phyloP scores from a whole-genome alignment of 2,888 invertebrate species.

The Corythucha ciliata region DNA sequence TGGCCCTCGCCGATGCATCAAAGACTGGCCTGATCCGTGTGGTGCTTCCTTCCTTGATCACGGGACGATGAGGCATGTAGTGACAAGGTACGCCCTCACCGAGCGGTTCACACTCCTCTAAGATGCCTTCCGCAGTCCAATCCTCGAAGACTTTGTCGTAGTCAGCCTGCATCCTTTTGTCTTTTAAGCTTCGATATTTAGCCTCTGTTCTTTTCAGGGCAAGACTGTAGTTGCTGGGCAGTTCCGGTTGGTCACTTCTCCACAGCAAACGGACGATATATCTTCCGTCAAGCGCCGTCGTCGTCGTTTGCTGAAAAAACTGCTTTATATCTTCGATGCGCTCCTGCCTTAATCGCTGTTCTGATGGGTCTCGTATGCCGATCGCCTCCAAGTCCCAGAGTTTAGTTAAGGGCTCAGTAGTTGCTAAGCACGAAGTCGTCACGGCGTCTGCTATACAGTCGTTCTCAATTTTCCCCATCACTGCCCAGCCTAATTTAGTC shows the following conservation, averaged over 20 bases:
- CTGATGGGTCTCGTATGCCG: conserved; percentile 24
- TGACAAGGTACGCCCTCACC: neutral
- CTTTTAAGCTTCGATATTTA: conserved; percentile 25
- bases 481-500: conserved; percentile 7
- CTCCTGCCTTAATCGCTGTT: neutral
- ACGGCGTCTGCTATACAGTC: neutral
- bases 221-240: conserved; percentile 35
- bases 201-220: conserved; percentile 33
- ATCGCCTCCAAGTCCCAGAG: conserved; percentile 26
- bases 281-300: conserved; percentile 33
- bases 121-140: conserved; percentile 35
- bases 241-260: conserved; percentile 37
- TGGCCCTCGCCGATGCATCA: conserved; percentile 30
- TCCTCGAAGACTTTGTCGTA: conserved; percentile 36
- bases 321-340: conserved; percentile 6
- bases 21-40: conserved; percentile 31
- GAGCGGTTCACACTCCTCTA: conserved; percentile 31
- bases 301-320: conserved; percentile 33
- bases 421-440: neutral
- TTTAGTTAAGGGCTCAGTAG: conserved; percentile 4
- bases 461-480: conserved; percentile 3
- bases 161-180: conserved; percentile 19
- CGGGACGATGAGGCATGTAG: conserved; percentile 28
- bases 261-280: conserved; percentile 39
- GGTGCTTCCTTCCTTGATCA: conserved; percentile 27